Conservation (phyloP, 2,113 vertebrate species). For the Psilopsiagon aymara region DNA sequence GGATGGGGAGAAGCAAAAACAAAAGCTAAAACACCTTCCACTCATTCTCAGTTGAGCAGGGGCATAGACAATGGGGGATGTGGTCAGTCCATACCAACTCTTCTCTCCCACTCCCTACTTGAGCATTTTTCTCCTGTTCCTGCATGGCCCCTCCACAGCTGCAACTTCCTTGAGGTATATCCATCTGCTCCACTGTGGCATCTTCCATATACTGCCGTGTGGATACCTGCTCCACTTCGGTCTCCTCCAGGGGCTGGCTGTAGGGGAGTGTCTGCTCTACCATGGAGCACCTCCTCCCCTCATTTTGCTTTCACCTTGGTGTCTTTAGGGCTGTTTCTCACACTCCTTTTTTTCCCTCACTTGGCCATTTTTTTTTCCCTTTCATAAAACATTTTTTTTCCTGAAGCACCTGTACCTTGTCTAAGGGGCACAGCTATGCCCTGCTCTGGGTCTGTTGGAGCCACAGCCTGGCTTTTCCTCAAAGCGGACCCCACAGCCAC, state of each 20-base stretch:
- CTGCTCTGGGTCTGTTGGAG: not conserved
- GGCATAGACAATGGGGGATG: not conserved
- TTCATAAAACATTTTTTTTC: not conserved
- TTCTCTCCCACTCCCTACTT: not conserved
- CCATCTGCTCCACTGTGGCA: accelerated
- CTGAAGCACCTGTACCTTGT: accelerated
- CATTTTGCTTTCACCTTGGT: not conserved
- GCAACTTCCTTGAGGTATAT: not conserved
- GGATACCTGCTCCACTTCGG: not conserved
- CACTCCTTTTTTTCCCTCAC: not conserved
- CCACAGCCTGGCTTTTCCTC: not conserved
- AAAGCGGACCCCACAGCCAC: not conserved
- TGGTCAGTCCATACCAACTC: not conserved
- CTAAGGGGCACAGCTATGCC: accelerated
- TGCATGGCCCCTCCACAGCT: not conserved
- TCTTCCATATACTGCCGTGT: accelerated
- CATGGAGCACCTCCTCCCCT: not conserved
- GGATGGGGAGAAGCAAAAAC: not conserved
- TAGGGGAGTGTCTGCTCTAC: not conserved
- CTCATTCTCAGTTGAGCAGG: accelerated
- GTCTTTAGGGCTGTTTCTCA: not conserved
- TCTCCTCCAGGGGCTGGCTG: not conserved
- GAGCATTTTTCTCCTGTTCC: not conserved
- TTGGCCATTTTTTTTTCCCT: not conserved
- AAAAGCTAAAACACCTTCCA: not conserved